These are phyloP conservation scores for Heterodera filipjevi DNA, from an alignment of 2,888 invertebrate genomes.

Conservation along the genomic window DNA sequence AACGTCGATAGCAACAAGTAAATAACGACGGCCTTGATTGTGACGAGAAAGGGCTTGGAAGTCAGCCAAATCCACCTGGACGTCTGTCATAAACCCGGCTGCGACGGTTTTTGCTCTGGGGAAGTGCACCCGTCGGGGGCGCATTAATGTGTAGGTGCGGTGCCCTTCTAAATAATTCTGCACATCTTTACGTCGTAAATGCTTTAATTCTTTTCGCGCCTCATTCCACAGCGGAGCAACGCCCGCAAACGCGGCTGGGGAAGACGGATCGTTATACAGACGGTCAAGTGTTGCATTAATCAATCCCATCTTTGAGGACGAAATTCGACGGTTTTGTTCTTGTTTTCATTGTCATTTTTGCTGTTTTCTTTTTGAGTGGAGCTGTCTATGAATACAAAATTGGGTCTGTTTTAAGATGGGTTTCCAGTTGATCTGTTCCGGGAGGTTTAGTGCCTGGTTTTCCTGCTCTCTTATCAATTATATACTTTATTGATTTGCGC, in stretches of 20 bases:
- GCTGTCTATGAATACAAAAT: too few species aligned
- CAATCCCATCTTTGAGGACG: not conserved
- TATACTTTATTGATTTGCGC: not conserved
- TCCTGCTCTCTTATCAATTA: not conserved
- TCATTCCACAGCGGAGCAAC: not conserved
- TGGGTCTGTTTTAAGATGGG: too few species aligned
- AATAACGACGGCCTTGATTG: slow-evolving; percentile 18
- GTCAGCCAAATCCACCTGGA: slow-evolving; percentile 15
- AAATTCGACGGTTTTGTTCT: not conserved
- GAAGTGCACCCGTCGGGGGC: not conserved
- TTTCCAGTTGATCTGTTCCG: too few species aligned
- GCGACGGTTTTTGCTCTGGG: not conserved
- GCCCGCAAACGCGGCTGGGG: slow-evolving; percentile 15
- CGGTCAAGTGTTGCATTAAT: not conserved
- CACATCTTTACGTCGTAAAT: not conserved
- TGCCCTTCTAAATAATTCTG: slow-evolving; percentile 4
- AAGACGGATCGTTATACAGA: slow-evolving; percentile 3
- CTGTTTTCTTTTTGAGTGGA: not conserved
- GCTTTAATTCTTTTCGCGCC: not conserved
- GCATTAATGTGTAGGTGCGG: slow-evolving; percentile 12
- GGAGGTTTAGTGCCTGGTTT: too few species aligned
- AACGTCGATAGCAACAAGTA: slow-evolving; percentile 21
- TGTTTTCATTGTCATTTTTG: not conserved
- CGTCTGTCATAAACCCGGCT: slow-evolving; percentile 13
- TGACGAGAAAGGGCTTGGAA: slow-evolving; percentile 11